These are phyloP conservation scores for Pseudorasbora parva DNA, from an alignment of 2,113 vertebrate species.

Conservation along the genomic window DNA sequence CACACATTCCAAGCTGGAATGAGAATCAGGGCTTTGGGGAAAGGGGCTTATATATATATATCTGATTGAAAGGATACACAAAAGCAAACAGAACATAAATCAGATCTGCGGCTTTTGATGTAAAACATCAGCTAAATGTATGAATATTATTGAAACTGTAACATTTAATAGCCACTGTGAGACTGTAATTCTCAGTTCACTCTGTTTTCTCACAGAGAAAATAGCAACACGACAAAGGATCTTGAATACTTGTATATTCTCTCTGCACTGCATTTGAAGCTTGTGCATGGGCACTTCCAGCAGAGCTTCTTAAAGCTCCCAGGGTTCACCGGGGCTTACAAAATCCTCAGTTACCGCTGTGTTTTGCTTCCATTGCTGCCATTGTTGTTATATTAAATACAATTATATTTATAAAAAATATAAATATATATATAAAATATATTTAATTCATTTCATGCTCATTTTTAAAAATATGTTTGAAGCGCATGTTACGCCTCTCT, in stretches of 20 bases:
- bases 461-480: no score
- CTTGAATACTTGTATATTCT: conserved; percentile 15
- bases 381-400: neutral
- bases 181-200: conserved; percentile 17
- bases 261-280: no score
- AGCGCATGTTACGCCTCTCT: no score
- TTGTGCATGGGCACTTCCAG: conserved; percentile 9
- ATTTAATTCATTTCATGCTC: no score
- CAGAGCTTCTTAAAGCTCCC: conserved; percentile 25
- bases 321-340: conserved; percentile 17
- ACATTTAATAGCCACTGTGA: conserved; percentile 12
- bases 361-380: neutral
- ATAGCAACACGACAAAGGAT: neutral
- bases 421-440: no score
- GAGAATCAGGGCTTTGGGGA: conserved; percentile 33
- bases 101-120: neutral
- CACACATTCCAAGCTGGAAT: conserved; percentile 32
- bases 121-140: neutral
- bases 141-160: conserved; percentile 17
- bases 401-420: no score
- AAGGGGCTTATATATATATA: conserved; percentile 16
- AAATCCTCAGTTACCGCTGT: conserved; percentile 6
- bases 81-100: conserved; percentile 37
- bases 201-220: conserved; percentile 7
- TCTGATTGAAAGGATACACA: conserved; percentile 21